phyloP scores from a whole-genome alignment of 2,797 vertebrate genomes.

The Xiphophorus birchmanni region DNA sequence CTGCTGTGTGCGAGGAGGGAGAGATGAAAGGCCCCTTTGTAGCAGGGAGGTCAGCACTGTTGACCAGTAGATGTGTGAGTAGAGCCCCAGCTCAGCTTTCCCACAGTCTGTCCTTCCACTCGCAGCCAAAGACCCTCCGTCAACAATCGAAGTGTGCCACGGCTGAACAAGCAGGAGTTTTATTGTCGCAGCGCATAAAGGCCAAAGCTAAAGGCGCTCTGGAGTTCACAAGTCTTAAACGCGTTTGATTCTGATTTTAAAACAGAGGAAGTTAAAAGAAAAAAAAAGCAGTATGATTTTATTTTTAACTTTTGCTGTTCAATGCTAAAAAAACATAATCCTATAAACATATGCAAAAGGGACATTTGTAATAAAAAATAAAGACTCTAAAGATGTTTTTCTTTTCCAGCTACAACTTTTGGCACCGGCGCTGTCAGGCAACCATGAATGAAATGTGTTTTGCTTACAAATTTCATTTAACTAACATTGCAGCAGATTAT shows the following conservation, averaged over 20 bases:
- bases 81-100: constrained; percentile 84
- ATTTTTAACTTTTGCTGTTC: background rate
- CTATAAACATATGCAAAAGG: background rate
- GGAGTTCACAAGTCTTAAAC: constrained; percentile 25
- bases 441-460: background rate
- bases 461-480: background rate
- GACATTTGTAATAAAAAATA: background rate
- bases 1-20: constrained; percentile 13
- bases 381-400: background rate
- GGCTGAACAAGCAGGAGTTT: constrained; percentile 69
- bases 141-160: constrained; percentile 89
- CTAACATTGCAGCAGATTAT: background rate
- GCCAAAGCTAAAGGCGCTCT: constrained; percentile 28
- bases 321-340: background rate
- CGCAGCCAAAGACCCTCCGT: constrained; percentile 77
- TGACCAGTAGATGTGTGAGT: constrained; percentile 83
- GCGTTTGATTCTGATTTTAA: constrained; percentile 2
- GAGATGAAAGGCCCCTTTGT: constrained; percentile 78
- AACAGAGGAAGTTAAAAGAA: background rate
- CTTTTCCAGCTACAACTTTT: background rate
- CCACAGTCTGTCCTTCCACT: constrained; percentile 87
- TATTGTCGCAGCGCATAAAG: constrained; percentile 53
- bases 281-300: background rate
- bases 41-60: constrained; percentile 73
- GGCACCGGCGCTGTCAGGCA: background rate